A percentile compares a stretch with the other conserved stretches of the same genome.
Evolutionary conservation across 2,888 invertebrate genomes (phyloP).

Genomic region (Lepidocyrtinus sp.): DNA sequence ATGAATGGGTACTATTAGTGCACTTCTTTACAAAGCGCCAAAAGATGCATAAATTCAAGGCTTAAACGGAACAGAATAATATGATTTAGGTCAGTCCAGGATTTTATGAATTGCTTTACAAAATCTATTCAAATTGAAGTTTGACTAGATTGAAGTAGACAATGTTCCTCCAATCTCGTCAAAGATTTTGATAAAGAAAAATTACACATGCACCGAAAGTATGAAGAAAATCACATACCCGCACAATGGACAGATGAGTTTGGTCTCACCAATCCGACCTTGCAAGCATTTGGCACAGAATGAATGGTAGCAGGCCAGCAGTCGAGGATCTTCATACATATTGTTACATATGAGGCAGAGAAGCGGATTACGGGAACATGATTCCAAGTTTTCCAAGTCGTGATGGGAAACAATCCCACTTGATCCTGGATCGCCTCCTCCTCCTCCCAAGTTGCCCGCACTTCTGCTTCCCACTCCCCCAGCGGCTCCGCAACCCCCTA

Average conservation of each 20-base stretch:
- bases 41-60: background rate
- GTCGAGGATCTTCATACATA: slow-evolving; percentile 80
- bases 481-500: slow-evolving; percentile 24
- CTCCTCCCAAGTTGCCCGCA: slow-evolving; percentile 37
- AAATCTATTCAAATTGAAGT: background rate
- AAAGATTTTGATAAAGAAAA: background rate
- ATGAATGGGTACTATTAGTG: slow-evolving; percentile 12
- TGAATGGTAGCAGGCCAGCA: slow-evolving; percentile 81
- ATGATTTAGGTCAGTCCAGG: slow-evolving; percentile 40
- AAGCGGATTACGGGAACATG: slow-evolving; percentile 76
- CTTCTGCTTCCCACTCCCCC: slow-evolving; percentile 24
- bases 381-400: slow-evolving; percentile 69
- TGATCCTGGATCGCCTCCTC: slow-evolving; percentile 11
- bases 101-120: slow-evolving; percentile 13
- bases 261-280: slow-evolving; percentile 77
- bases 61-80: background rate
- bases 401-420: slow-evolving; percentile 63
- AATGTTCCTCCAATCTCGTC: background rate
- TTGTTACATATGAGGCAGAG: slow-evolving; percentile 80
- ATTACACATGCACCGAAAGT: background rate
- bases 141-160: background rate
- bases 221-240: slow-evolving; percentile 74
- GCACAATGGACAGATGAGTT: slow-evolving; percentile 80
- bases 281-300: slow-evolving; percentile 80
- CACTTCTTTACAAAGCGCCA: background rate